A percentile compares a stretch with the other conserved stretches of the same genome.
Conservation (phyloP, 2,113 vertebrate species). For the human region GRCh38 chr1:162012501-162013000, state of each 20-base stretch:
- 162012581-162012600: background rate
- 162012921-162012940: background rate
- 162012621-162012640: background rate
- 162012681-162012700: background rate
- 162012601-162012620: background rate
- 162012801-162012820: background rate
- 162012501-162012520: background rate
- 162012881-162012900: background rate
- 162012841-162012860: background rate
- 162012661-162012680: background rate
- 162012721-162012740: background rate
- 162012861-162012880: background rate
- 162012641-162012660: background rate
- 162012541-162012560: background rate
- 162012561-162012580: background rate
- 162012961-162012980: no score
- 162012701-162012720: background rate
- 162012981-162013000: background rate
- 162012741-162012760: accelerated
- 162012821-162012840: background rate
- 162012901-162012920: background rate
- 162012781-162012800: background rate
- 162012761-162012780: background rate
- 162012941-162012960: background rate
- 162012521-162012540: background rate